Base-by-base conservation (phyloP, 2,113 vertebrate genomes). In the Spilogale gracilis region DNA sequence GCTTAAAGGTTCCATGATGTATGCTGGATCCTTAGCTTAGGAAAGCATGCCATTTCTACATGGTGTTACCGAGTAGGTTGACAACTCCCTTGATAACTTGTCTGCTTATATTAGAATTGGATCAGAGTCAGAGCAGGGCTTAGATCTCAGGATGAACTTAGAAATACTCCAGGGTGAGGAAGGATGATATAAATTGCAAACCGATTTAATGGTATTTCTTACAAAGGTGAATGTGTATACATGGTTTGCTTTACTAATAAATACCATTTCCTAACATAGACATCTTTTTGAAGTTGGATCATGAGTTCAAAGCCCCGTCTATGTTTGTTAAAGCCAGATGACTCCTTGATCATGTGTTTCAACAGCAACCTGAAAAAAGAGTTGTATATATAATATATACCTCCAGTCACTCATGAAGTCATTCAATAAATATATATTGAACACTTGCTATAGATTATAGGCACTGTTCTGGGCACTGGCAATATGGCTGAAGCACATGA, bases 241-340 rank as follows among this genome's bases (percentile, higher is more conserved):
- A 20, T 69, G 48, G 11, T 54, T 81, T 71, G 43, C 84, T 76
- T 93, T 89, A 81, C 13, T 82, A 71, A 96, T 82, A 71, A 96
- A 61, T 76, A 43, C 20, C 45, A 84, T 95, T 81, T 91, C 43
- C 50, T 63, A 69, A 93, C 45, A 54, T 69, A n/a, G n/a, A 54
- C 65, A 63, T 71, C 38, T 21, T 93, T 93, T n/a, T 76, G 23
- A 80, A 74, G 30, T 21, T 38, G 50, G 52, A 82, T 56, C 84
- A 48, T 60, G 30, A 73, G 20, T 91, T 95, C 48, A 76, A 23
- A 73, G 23, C 50, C 45, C 74, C 18, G 11, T 65, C 30, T 86
- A 1, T 83, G 20, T 92, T 91, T 89, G 17, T 50, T 71, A 90
- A 89, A 94, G 50, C 14, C 50, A 80, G 18, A 30, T 81, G 43